phyloP scores from a whole-genome alignment of 2,113 vertebrate genomes.

The Synodontis membranacea region DNA sequence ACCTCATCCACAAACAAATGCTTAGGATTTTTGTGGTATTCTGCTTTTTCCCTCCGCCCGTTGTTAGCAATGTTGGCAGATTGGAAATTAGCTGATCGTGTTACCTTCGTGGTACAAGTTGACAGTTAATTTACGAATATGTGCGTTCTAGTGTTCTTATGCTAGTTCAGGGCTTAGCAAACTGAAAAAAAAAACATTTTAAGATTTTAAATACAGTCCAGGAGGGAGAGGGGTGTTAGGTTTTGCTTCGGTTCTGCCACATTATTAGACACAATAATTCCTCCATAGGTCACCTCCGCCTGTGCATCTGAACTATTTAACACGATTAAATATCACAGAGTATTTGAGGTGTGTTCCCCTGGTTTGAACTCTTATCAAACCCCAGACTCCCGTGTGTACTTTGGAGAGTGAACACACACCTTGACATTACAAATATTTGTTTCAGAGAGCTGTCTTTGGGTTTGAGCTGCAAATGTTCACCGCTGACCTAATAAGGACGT shows the following conservation, averaged over 20 bases:
- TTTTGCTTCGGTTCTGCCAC: background rate
- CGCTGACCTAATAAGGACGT: constrained; percentile 40
- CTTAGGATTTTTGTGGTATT: background rate
- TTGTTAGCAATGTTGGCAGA: background rate
- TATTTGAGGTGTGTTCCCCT: background rate
- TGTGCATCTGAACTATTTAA: background rate
- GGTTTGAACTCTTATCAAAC: background rate
- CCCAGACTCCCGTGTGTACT: background rate
- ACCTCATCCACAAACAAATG: background rate
- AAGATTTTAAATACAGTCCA: background rate
- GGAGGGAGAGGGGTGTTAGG: background rate
- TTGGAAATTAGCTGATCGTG: background rate
- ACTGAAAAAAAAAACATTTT: background rate
- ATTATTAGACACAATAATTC: background rate
- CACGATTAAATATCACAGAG: background rate
- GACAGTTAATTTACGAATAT: background rate
- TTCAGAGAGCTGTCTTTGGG: background rate
- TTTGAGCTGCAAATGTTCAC: background rate
- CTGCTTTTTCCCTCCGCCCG: background rate
- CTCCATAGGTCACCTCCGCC: background rate
- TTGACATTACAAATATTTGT: background rate
- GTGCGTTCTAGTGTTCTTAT: background rate
- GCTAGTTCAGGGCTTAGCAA: background rate
- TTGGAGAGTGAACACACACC: constrained; percentile 28
- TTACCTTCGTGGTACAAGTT: background rate